phyloP scores from a whole-genome alignment of 2,888 invertebrate genomes.

The Scrobipalpa costella region DNA sequence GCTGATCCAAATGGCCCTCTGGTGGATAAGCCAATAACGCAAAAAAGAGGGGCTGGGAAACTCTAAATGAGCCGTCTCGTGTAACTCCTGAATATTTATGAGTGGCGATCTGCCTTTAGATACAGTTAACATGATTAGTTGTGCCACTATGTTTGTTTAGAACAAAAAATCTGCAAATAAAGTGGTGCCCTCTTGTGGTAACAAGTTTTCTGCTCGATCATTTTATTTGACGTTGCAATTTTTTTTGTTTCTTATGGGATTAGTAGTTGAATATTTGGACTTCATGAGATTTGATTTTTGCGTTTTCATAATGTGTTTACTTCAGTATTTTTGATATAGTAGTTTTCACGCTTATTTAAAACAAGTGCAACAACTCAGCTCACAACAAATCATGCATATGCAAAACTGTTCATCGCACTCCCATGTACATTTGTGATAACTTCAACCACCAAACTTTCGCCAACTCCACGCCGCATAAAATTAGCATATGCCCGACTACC shows the following conservation, averaged over 20 bases:
- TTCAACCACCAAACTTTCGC: conserved; percentile 21
- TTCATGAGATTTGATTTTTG: too few relatives aligned
- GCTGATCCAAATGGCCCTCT: conserved; percentile 72
- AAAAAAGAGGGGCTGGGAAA: conserved; percentile 72
- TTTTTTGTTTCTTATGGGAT: not conserved
- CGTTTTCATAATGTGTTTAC: too few relatives aligned
- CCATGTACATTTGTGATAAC: conserved; percentile 2
- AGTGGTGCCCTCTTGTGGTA: conserved; percentile 5
- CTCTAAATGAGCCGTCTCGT: conserved; percentile 75
- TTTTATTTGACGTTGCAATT: not conserved
- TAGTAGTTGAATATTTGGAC: too few relatives aligned
- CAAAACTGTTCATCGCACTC: conserved; percentile 8
- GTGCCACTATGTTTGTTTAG: conserved; percentile 33
- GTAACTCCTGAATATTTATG: conserved; percentile 79
- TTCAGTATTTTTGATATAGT: too few relatives aligned
- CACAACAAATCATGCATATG: not conserved
- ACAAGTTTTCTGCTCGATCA: not conserved
- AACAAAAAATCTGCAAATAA: conserved; percentile 2
- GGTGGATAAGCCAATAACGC: conserved; percentile 75
- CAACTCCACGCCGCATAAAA: conserved; percentile 35
- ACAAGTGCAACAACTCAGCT: not conserved
- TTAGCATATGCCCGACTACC: conserved; percentile 59
- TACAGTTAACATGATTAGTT: conserved; percentile 60
- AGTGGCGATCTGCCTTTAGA: conserved; percentile 58
- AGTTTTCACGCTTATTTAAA: too few relatives aligned